Percentiles rank a stretch among this genome's conserved stretches.
These are phyloP conservation scores for Pycnonotus jocosus DNA, from an alignment of 2,113 vertebrate genomes.

Conservation along the genomic window DNA sequence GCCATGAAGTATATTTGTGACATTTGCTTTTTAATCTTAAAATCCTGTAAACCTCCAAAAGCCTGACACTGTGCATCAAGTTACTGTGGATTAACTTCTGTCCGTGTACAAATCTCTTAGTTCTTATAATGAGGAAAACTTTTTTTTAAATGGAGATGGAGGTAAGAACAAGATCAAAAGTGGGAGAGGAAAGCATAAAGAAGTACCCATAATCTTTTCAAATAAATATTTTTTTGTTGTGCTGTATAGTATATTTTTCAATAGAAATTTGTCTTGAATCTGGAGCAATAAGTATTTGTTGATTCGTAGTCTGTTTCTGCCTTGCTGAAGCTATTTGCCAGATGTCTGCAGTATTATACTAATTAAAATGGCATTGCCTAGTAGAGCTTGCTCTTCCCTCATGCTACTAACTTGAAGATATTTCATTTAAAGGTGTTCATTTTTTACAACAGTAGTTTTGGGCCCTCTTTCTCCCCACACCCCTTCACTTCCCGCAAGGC, in stretches of 20 bases:
- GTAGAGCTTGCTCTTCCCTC: conserved; percentile 65
- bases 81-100: not conserved
- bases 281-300: conserved; percentile 83
- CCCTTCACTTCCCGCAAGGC: not conserved
- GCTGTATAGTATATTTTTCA: conserved; percentile 11
- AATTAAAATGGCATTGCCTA: conserved; percentile 68
- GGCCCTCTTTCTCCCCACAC: not conserved
- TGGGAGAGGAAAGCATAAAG: not conserved
- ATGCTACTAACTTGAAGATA: conserved; percentile 48
- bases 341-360: conserved; percentile 66
- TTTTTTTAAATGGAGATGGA: not conserved
- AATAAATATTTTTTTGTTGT: not conserved
- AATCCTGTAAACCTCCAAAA: not conserved
- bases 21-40: not conserved
- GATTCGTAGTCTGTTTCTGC: conserved; percentile 62
- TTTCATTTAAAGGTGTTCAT: conserved; percentile 55
- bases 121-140: not conserved
- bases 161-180: conserved; percentile 20
- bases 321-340: conserved; percentile 70
- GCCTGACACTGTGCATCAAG: not conserved
- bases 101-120: not conserved
- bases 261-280: conserved; percentile 53
- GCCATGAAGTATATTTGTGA: not conserved
- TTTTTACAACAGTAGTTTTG: conserved; percentile 27
- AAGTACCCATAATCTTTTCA: not conserved